A percentile compares a stretch with the other conserved stretches of the same genome.
Conservation (phyloP, 2,797 vertebrate species). For the Sebastes ruberrimus region DNA sequence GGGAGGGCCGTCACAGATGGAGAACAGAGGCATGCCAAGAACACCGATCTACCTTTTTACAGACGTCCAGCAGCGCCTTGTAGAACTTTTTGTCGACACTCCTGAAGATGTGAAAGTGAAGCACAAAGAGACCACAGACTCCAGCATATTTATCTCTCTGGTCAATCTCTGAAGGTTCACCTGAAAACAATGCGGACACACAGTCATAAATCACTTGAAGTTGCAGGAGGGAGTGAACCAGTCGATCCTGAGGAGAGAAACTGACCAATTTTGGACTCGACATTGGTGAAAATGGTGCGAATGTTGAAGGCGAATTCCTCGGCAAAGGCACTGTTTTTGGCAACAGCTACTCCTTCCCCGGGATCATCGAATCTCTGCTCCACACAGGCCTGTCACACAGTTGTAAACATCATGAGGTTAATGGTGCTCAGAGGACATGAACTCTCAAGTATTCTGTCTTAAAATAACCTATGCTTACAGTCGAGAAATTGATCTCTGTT, state of each 20-base stretch:
- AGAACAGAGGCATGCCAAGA: background rate
- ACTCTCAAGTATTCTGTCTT: background rate
- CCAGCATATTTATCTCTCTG: slow-evolving; percentile 96
- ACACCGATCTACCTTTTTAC: slow-evolving; percentile 89
- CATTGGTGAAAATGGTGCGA: slow-evolving; percentile 90
- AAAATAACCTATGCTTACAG: background rate
- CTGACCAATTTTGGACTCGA: slow-evolving; percentile 95
- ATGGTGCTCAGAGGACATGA: background rate
- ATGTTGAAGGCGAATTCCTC: slow-evolving; percentile 95
- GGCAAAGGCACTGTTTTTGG: slow-evolving; percentile 94
- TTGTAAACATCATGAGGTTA: background rate
- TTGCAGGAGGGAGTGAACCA: background rate
- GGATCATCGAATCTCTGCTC: slow-evolving; percentile 96
- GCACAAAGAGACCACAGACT: slow-evolving; percentile 92
- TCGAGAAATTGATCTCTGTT: background rate
- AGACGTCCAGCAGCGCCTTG: slow-evolving; percentile 93
- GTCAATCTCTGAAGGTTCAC: slow-evolving; percentile 97
- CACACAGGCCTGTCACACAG: slow-evolving; percentile 88
- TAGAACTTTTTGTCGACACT: slow-evolving; percentile 96
- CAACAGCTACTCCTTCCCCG: slow-evolving; percentile 89
- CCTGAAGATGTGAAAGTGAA: slow-evolving; percentile 98
- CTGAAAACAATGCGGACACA: slow-evolving; percentile 70
- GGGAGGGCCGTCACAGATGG: background rate
- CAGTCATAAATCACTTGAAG: background rate
- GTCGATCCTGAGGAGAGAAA: background rate